Conservation (phyloP, 2,797 vertebrate genomes). For the Microctenopoma stevenorrisi region DNA sequence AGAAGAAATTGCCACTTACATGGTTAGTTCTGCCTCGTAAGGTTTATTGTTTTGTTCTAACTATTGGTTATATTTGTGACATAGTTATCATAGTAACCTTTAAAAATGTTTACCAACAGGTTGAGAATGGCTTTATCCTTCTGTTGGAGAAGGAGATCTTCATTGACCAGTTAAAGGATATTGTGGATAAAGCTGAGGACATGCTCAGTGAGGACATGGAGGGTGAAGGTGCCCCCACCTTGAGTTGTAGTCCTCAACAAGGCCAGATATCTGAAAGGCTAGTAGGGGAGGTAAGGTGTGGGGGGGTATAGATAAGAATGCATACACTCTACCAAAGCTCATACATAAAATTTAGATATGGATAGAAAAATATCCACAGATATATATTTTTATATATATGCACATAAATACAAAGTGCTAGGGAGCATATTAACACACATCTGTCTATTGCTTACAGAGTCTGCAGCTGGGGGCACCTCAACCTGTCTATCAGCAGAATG, state of each 20-base stretch:
- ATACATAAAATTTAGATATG: neutral
- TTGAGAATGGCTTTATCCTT: slow-evolving; percentile 97
- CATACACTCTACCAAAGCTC: neutral
- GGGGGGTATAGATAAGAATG: neutral
- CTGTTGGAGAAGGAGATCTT: slow-evolving; percentile 94
- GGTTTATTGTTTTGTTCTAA: neutral
- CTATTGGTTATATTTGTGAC: neutral
- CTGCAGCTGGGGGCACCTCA: slow-evolving; percentile 84
- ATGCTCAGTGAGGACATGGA: slow-evolving; percentile 95
- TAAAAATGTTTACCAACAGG: slow-evolving; percentile 78
- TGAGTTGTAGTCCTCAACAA: slow-evolving; percentile 88
- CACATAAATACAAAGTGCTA: neutral
- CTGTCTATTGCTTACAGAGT: slow-evolving; percentile 61
- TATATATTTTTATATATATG: neutral
- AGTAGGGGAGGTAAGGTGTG: slow-evolving; percentile 74
- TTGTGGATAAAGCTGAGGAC: slow-evolving; percentile 98
- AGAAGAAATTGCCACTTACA: slow-evolving; percentile 97
- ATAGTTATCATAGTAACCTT: neutral
- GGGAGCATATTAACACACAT: slow-evolving; percentile 4
- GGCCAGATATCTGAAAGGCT: slow-evolving; percentile 67
- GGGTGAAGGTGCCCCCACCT: slow-evolving; percentile 86
- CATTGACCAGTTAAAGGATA: slow-evolving; percentile 98
- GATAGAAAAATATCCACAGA: neutral
- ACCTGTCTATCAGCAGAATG: slow-evolving; percentile 95
- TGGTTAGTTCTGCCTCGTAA: slow-evolving; percentile 81